A percentile compares a stretch with the other conserved stretches of the same genome.
phyloP scores from a whole-genome alignment of 2,113 vertebrate species.

The Eleginops maclovinus region DNA sequence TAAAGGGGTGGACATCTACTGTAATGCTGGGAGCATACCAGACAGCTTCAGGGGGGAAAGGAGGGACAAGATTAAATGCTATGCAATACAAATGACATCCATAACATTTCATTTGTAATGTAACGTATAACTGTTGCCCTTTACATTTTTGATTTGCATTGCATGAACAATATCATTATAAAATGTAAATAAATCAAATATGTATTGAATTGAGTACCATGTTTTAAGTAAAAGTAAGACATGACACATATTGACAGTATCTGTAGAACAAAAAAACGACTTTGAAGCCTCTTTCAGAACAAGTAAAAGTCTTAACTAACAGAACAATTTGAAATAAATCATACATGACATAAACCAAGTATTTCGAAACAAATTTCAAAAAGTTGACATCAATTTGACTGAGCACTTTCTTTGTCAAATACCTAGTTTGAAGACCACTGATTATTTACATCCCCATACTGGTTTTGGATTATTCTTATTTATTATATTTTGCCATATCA shows the following conservation, averaged over 20 bases:
- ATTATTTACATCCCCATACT: no score
- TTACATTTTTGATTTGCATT: background rate
- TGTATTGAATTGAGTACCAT: no score
- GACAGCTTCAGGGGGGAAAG: conserved; percentile 27
- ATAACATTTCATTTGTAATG: background rate
- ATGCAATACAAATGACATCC: background rate
- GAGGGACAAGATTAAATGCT: background rate
- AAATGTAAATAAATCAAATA: background rate
- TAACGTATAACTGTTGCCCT: background rate
- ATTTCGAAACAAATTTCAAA: no score
- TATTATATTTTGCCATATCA: no score
- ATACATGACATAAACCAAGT: background rate
- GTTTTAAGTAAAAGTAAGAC: no score
- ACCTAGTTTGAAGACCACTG: no score
- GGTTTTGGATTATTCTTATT: no score
- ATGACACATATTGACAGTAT: no score
- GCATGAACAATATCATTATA: background rate
- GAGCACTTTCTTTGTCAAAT: no score
- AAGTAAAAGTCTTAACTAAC: background rate
- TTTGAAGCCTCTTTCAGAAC: no score
- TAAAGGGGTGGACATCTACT: conserved; percentile 94
- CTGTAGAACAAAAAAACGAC: no score
- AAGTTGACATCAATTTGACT: no score
- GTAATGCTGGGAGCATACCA: conserved; percentile 42
- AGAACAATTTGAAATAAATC: background rate